A percentile compares a stretch with the other conserved stretches of the same genome.
Evolutionary conservation across 1,140 invertebrate genomes (phyloP).

Genomic region (Sycophila sp.): DNA sequence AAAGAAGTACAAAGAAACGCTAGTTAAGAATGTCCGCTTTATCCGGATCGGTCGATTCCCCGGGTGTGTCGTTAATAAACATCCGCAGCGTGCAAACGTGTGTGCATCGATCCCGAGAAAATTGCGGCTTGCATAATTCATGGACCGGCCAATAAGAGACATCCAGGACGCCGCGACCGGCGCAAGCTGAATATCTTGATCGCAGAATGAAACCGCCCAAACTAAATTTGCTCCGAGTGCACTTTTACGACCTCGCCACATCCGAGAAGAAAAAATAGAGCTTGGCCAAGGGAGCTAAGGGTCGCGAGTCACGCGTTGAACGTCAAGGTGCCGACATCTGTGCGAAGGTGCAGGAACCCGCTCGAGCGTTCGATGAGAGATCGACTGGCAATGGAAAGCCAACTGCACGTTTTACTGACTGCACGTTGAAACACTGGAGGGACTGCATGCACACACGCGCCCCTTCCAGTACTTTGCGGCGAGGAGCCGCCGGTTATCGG

Average conservation of each 20-base stretch:
- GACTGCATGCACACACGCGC: background rate
- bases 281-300: background rate
- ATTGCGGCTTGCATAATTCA: conserved; percentile 47
- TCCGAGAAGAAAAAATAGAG: too few species aligned
- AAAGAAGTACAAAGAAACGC: background rate
- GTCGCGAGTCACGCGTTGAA: background rate
- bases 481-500: conserved; percentile 10
- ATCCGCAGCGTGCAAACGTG: conserved; percentile 7
- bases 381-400: conserved; percentile 42
- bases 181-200: background rate
- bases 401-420: too few species aligned
- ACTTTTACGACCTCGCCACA: background rate
- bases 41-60: background rate
- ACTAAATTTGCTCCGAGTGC: too few species aligned
- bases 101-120: conserved; percentile 40
- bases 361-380: conserved; percentile 35
- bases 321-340: conserved; percentile 62
- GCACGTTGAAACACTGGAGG: background rate
- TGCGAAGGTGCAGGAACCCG: conserved; percentile 56
- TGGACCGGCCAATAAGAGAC: conserved; percentile 17
- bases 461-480: background rate
- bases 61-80: too few species aligned
- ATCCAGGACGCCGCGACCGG: background rate
- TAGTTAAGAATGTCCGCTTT: too few species aligned
- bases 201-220: too few species aligned